These are phyloP conservation scores for Pseudopleuronectes americanus DNA, from an alignment of 2,797 vertebrate species.

Conservation along the genomic window DNA sequence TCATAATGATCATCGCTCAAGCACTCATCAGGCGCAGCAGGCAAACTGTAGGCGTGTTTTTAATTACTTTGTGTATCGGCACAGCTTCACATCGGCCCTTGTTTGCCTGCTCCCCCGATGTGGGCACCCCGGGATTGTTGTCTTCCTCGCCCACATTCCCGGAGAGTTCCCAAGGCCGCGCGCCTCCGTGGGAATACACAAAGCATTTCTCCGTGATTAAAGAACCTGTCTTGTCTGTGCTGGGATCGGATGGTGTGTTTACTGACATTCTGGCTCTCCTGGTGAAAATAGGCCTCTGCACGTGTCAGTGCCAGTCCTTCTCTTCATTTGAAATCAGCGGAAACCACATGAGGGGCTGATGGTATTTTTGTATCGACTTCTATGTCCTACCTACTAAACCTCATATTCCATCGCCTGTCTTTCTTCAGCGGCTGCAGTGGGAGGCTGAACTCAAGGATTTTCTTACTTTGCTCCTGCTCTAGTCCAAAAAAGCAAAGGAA, in stretches of 20 bases:
- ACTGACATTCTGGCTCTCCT: constrained; percentile 20
- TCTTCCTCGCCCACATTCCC: constrained; percentile 49
- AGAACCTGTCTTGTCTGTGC: constrained; percentile 38
- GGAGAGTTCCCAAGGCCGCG: constrained; percentile 47
- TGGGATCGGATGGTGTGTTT: constrained; percentile 35
- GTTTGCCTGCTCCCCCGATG: constrained; percentile 37
- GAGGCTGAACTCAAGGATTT: not conserved
- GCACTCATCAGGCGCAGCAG: constrained; percentile 31
- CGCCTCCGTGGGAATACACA: constrained; percentile 45
- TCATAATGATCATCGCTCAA: constrained; percentile 39
- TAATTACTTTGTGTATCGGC: constrained; percentile 57
- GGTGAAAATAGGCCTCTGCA: constrained; percentile 39
- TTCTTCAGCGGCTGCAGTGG: not conserved
- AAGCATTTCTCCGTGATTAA: constrained; percentile 58
- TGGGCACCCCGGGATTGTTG: constrained; percentile 31
- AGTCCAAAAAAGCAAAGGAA: not conserved
- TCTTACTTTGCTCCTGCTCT: not conserved
- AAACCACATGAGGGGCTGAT: constrained; percentile 10
- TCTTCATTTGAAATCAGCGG: constrained; percentile 33
- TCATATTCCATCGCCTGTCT: constrained; percentile 16
- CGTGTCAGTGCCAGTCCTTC: constrained; percentile 28
- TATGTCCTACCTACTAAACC: constrained; percentile 18
- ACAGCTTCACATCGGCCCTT: constrained; percentile 36
- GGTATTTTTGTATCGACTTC: constrained; percentile 33
- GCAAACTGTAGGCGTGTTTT: constrained; percentile 62